Evolutionary conservation across 2,113 vertebrate genomes (phyloP).

Genomic region (Emydura subglobosa): DNA sequence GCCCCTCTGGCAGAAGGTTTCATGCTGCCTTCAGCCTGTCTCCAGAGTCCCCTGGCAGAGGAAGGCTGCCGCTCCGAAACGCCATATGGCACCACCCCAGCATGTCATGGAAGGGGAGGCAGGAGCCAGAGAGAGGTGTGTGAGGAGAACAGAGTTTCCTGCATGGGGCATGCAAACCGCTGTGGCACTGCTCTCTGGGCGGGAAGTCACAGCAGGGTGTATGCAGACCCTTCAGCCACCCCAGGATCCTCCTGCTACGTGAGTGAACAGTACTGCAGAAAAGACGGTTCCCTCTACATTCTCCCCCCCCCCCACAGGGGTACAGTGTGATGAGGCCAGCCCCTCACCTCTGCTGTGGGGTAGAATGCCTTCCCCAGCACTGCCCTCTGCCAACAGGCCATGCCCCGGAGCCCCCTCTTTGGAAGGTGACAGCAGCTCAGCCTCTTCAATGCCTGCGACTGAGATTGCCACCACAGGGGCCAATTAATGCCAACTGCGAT

Average conservation of each 20-base stretch:
- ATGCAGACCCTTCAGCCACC: neutral
- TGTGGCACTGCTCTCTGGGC: neutral
- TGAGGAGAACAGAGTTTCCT: neutral
- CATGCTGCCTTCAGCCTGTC: neutral
- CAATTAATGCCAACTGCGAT: accelerated
- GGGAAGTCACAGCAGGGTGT: neutral
- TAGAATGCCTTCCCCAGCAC: accelerated
- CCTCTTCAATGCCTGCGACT: neutral
- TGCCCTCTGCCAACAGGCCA: accelerated
- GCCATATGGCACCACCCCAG: accelerated
- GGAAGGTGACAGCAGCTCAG: no score
- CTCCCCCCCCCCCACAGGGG: no score
- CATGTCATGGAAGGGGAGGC: neutral
- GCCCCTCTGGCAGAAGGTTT: neutral
- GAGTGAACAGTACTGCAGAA: neutral
- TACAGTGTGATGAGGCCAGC: no score
- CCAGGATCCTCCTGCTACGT: neutral
- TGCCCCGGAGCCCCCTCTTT: accelerated
- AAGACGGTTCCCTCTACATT: no score
- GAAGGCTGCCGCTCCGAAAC: neutral
- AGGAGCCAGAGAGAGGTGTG: neutral
- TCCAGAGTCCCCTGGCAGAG: neutral
- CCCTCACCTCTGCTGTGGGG: no score
- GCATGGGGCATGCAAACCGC: neutral
- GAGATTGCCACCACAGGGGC: accelerated